These are phyloP conservation scores for Nannoperca australis DNA, from an alignment of 2,797 vertebrate species.

Conservation along the genomic window DNA sequence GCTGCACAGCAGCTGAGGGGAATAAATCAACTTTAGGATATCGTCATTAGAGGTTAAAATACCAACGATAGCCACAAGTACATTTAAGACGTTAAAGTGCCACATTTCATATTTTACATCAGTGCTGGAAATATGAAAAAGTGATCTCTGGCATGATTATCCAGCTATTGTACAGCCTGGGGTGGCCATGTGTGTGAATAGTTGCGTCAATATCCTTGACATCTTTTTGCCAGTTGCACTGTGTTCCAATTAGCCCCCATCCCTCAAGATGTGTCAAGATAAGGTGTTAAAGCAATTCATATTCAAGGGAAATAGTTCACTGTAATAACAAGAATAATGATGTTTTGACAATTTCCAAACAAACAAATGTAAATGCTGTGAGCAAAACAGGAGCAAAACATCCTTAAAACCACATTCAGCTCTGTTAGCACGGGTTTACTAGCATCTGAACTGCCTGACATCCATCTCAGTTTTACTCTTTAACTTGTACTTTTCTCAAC, in stretches of 20 bases:
- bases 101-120: conserved; percentile 37
- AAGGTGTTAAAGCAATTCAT: conserved; percentile 30
- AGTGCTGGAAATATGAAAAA: conserved; percentile 20
- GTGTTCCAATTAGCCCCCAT: conserved; percentile 53
- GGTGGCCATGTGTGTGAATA: conserved; percentile 38
- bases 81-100: conserved; percentile 22
- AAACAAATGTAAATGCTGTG: neutral
- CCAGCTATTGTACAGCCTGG: neutral
- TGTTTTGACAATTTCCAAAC: neutral
- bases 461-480: neutral
- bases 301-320: conserved; percentile 42
- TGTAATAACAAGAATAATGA: neutral
- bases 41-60: conserved; percentile 29
- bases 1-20: neutral
- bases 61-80: conserved; percentile 24
- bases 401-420: neutral
- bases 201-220: conserved; percentile 65
- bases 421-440: neutral
- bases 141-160: conserved; percentile 17
- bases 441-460: neutral
- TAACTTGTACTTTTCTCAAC: neutral
- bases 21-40: neutral
- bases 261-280: conserved; percentile 64
- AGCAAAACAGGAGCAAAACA: neutral
- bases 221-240: conserved; percentile 13